phyloP scores from a whole-genome alignment of 2,113 vertebrate species.

The Ceuthmochares aereus region DNA sequence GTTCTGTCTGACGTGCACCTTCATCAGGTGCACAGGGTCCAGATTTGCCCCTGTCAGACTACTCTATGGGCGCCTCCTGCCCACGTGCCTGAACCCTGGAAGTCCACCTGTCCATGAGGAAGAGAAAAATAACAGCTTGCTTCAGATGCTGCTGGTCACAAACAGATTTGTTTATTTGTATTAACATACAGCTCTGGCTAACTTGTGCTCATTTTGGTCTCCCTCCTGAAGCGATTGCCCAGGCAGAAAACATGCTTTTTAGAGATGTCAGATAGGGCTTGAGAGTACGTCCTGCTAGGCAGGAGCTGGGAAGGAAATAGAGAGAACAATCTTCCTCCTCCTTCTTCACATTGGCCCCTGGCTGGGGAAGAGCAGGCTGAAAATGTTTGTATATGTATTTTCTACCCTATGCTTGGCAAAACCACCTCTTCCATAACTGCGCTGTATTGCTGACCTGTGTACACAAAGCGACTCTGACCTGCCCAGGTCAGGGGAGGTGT shows the following conservation, averaged over 20 bases:
- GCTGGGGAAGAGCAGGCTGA: neutral
- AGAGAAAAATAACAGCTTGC: neutral
- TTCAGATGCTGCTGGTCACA: neutral
- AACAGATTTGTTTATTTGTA: neutral
- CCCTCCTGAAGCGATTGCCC: neutral
- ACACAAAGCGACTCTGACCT: neutral
- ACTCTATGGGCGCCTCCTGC: neutral
- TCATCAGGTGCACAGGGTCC: neutral
- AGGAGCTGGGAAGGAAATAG: neutral
- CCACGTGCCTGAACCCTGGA: neutral
- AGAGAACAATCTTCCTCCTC: neutral
- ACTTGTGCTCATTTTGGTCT: neutral
- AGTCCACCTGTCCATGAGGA: neutral
- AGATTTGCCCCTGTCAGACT: neutral
- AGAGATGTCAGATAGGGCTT: neutral
- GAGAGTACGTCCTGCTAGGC: neutral
- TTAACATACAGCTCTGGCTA: neutral
- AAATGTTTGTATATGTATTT: neutral
- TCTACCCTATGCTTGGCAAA: neutral
- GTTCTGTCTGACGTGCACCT: neutral
- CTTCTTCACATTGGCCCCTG: neutral
- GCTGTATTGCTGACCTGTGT: rapidly evolving
- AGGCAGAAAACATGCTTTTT: neutral
- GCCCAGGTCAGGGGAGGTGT: too few relatives aligned
- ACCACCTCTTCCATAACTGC: neutral